These are phyloP conservation scores for Rhincodon typus DNA, from an alignment of 2,797 vertebrate species.

Conservation along the genomic window DNA sequence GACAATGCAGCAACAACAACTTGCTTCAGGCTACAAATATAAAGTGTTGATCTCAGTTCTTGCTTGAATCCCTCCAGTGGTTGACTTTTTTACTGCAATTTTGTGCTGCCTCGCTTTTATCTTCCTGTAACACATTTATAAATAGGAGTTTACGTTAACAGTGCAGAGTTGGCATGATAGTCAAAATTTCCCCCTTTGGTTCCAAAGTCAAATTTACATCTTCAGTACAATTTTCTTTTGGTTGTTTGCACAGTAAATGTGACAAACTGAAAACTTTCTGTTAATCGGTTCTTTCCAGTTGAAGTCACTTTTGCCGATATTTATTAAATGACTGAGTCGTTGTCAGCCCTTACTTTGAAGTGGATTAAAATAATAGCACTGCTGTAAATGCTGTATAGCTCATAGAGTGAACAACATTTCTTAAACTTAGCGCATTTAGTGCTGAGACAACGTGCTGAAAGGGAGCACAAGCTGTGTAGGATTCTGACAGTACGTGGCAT, in stretches of 20 bases:
- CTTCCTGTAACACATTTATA: too few species aligned
- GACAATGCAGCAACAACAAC: not conserved
- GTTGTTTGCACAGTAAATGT: not conserved
- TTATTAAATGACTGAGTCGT: not conserved
- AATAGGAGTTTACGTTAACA: not conserved
- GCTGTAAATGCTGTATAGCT: not conserved
- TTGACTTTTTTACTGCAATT: too few species aligned
- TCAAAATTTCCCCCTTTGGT: not conserved
- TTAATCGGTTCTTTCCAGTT: not conserved
- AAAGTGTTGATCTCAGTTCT: not conserved
- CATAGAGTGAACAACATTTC: not conserved
- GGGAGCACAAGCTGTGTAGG: not conserved
- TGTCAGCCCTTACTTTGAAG: conserved; percentile 1
- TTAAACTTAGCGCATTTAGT: not conserved
- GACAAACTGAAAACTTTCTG: not conserved
- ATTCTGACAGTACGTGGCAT: not conserved
- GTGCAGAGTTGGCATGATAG: not conserved
- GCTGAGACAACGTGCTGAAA: not conserved
- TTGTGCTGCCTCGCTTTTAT: too few species aligned
- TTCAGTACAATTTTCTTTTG: not conserved
- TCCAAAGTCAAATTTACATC: not conserved
- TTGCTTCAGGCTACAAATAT: not conserved
- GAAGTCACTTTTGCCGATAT: not conserved
- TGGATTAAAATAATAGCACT: not conserved
- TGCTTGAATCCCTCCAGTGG: not conserved